phyloP scores from a whole-genome alignment of 2,113 vertebrate species.

The Melospiza melodia region DNA sequence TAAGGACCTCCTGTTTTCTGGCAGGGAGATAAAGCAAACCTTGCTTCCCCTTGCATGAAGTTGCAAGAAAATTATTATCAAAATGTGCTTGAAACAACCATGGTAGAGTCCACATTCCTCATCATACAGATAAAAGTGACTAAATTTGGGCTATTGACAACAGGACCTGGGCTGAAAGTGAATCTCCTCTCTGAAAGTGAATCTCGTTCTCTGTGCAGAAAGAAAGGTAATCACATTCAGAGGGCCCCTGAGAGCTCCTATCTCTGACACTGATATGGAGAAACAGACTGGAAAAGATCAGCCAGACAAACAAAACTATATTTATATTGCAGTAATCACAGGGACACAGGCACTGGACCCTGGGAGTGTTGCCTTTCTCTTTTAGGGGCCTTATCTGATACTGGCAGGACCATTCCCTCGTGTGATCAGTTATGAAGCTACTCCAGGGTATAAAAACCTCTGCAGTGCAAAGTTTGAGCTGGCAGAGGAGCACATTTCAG shows the following conservation, averaged over 20 bases:
- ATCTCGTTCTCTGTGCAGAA: neutral
- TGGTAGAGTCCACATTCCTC: neutral
- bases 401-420: rapidly evolving
- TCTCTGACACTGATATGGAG: neutral
- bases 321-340: constrained; percentile 1
- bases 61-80: neutral
- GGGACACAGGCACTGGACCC: neutral
- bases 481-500: neutral
- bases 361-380: neutral
- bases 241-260: neutral
- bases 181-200: neutral
- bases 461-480: neutral
- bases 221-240: neutral
- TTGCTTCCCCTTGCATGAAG: neutral
- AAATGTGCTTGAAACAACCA: neutral
- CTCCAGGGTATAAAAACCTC: neutral
- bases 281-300: constrained; percentile 20
- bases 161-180: neutral
- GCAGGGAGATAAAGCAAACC: neutral
- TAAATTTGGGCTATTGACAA: neutral
- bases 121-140: neutral
- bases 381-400: neutral
- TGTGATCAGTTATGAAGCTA: neutral
- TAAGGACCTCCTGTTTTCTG: neutral
- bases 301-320: neutral